phyloP scores from a whole-genome alignment of 2,113 vertebrate species.

The Pterophyllum scalare region DNA sequence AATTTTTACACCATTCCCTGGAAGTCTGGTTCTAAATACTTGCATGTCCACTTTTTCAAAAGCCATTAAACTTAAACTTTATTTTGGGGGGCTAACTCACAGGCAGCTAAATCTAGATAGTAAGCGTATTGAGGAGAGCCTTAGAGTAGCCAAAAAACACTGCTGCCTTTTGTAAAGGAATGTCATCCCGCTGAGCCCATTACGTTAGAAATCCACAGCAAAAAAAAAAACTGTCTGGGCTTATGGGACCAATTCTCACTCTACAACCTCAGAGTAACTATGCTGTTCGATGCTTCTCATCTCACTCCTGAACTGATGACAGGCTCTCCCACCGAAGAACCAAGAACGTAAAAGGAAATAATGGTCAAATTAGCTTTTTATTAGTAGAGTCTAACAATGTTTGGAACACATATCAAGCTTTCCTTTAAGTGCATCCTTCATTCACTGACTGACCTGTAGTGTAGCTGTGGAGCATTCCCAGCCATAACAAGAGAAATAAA shows the following conservation, averaged over 20 bases:
- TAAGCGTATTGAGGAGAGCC: background rate
- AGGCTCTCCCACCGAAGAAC: background rate
- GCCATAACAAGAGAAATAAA: background rate
- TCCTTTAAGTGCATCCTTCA: background rate
- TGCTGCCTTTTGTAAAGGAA: background rate
- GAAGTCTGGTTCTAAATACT: background rate
- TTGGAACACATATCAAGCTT: background rate
- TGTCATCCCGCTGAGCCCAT: rapidly evolving
- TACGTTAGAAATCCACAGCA: background rate
- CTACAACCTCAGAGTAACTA: background rate
- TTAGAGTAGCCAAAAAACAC: background rate
- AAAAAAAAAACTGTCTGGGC: background rate
- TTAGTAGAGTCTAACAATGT: background rate
- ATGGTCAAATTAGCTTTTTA: background rate
- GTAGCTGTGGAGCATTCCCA: background rate
- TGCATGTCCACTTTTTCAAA: rapidly evolving
- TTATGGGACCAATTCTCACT: background rate
- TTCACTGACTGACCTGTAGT: rapidly evolving
- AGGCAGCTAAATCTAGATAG: background rate
- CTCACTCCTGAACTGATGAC: background rate
- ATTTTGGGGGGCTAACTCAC: background rate
- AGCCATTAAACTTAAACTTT: background rate
- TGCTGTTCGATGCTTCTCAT: background rate
- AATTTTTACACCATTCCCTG: background rate
- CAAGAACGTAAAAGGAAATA: background rate